A percentile compares a stretch with the other conserved stretches of the same genome.
Conservation (phyloP, 2,797 vertebrate species). For the Gallinago stenura region DNA sequence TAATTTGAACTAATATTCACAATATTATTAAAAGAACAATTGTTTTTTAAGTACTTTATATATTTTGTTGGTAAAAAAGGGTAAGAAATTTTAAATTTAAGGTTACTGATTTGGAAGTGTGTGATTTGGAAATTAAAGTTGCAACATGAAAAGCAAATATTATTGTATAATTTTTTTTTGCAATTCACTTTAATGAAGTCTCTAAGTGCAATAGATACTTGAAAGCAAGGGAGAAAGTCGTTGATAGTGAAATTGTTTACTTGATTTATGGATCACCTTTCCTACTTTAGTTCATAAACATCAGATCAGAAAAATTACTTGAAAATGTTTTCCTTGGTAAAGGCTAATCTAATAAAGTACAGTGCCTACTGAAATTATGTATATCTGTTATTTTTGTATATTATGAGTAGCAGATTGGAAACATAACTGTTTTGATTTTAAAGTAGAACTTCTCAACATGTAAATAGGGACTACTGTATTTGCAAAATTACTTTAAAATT, state of each 20-base stretch:
- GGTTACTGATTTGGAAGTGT: not conserved
- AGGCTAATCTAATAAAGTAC: not conserved
- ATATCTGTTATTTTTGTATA: conserved; percentile 20
- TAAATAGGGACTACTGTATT: not conserved
- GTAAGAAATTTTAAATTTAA: not conserved
- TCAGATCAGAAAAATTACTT: not conserved
- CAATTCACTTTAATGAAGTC: not conserved
- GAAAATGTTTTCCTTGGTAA: conserved; percentile 30
- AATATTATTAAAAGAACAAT: not conserved
- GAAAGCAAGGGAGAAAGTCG: not conserved
- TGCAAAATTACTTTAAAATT: not conserved
- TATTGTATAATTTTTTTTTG: not conserved
- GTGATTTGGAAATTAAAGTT: conserved; percentile 19
- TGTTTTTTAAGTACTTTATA: not conserved
- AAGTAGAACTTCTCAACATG: not conserved
- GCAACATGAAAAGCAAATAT: not conserved
- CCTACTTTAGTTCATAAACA: conserved; percentile 1
- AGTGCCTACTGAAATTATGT: not conserved
- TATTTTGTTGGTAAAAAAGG: not conserved
- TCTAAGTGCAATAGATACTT: not conserved
- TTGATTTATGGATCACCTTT: conserved; percentile 11
- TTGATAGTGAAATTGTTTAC: conserved; percentile 22
- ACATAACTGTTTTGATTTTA: not conserved
- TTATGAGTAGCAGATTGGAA: conserved; percentile 3
- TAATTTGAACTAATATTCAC: not conserved